Base-by-base conservation (phyloP, 1,140 invertebrate genomes). In the Nautilus pompilius region DNA sequence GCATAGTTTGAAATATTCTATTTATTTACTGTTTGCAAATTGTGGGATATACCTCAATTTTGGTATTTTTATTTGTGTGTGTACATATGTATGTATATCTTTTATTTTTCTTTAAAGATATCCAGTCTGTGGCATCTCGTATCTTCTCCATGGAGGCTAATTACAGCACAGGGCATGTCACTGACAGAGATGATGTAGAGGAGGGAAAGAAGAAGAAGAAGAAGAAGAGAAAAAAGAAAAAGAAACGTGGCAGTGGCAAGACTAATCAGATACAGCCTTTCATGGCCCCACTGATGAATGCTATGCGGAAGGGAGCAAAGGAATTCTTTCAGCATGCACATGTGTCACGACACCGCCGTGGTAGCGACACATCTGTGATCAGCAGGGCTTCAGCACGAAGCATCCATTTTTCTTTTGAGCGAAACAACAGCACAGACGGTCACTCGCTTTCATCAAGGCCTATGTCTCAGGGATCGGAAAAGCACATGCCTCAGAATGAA, bases 301-400 rank as follows among this genome's bases (percentile, higher is more conserved):
- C 65, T 3, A 64, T 65, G 48, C 59, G 56, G 10, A 53, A 63
- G 24, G 51, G 45, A 20, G 41, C 56, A 32, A 53, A 62, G 24
- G 49, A 53, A 28, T 26, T 53, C 49, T 28, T 53, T 32, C 34
- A 51, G 34, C 26, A 41, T 10, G 32, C 62, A 28, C 29, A 34
- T 26, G 13, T 30, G 0, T 20, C 53, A 20, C 36, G 32, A 28
- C 55, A 53, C 0, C 51, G 72, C 13, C 63, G 71, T 5, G 67
- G 68, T 5, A 72, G 70, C 56, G 70, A 70, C 22, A 68, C 65
- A 10, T 74, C 74, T 0, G 51, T 66, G 13, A 62, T 63, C 20
- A 76, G 72, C 62, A 58, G 64, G 30, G 70, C 70, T 5, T 76
- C 74, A 0, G 67, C 72, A 10, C 68, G 70, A 34, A 70, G 70